Conservation (phyloP, 2,888 invertebrate species). For the Heteropelma amictum region DNA sequence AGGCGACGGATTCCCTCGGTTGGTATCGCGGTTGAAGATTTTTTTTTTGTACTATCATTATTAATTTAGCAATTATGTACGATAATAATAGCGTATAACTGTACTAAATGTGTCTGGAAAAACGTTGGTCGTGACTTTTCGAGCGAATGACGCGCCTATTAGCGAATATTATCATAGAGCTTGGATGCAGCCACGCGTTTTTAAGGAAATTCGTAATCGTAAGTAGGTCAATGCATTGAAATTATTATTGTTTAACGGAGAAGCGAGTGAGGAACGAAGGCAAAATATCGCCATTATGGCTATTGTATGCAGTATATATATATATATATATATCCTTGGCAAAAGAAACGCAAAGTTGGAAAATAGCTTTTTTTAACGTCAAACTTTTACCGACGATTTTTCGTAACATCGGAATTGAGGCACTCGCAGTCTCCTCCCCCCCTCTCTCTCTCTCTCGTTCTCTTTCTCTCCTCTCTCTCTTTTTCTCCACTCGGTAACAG, state of each 20-base stretch:
- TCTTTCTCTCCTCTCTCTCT: too few relatives aligned
- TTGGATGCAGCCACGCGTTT: conserved; percentile 62
- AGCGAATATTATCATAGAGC: conserved; percentile 62
- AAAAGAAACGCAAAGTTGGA: conserved; percentile 57
- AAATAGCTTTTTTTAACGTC: conserved; percentile 65
- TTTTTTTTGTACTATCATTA: conserved; percentile 60
- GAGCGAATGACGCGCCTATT: conserved; percentile 67
- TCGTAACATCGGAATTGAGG: conserved; percentile 1
- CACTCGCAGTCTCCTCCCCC: conserved; percentile 28
- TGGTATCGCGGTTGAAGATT: conserved; percentile 66
- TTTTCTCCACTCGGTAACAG: too few relatives aligned
- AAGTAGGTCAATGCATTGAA: conserved; percentile 63
- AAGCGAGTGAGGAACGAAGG: background rate
- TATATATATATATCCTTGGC: conserved; percentile 60
- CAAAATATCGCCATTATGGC: conserved; percentile 51
- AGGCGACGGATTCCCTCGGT: conserved; percentile 67
- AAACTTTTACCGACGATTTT: background rate
- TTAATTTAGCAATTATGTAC: conserved; percentile 54
- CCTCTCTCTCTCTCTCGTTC: conserved; percentile 25
- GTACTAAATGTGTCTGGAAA: conserved; percentile 64
- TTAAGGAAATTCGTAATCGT: conserved; percentile 62
- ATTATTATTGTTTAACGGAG: conserved; percentile 60
- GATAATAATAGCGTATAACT: conserved; percentile 70
- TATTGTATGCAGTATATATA: conserved; percentile 61
- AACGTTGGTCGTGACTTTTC: conserved; percentile 47